A percentile compares a stretch with the other conserved stretches of the same genome.
Conservation (phyloP, 2,113 vertebrate species). For the Periophthalmodon schlosseri region DNA sequence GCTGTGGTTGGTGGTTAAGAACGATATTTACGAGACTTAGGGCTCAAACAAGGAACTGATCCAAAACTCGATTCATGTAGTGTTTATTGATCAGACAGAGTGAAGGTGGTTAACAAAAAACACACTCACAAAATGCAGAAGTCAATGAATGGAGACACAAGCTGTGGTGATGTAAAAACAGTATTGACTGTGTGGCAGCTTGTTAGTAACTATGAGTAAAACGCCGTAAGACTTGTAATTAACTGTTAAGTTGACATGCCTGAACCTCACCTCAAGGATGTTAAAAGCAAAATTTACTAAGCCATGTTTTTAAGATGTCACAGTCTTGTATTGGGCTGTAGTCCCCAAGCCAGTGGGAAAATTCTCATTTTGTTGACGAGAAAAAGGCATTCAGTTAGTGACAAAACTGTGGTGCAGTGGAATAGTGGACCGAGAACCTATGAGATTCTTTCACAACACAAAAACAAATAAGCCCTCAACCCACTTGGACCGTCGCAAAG, state of each 20-base stretch:
- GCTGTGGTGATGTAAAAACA: slow-evolving; percentile 11
- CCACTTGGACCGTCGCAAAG: no score
- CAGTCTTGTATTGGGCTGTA: slow-evolving; percentile 4
- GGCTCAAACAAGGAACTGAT: slow-evolving; percentile 35
- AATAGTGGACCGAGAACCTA: background rate
- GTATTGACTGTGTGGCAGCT: slow-evolving; percentile 42
- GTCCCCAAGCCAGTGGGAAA: background rate
- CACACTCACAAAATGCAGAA: slow-evolving; percentile 15
- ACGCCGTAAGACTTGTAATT: slow-evolving; percentile 34
- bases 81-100: slow-evolving; percentile 51
- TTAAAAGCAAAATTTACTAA: slow-evolving; percentile 9
- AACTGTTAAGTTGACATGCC: slow-evolving; percentile 35
- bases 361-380: background rate
- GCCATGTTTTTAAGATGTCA: slow-evolving; percentile 30
- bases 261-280: slow-evolving; percentile 39
- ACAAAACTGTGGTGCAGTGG: background rate
- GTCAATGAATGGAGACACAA: background rate
- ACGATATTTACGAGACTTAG: slow-evolving; percentile 35
- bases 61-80: slow-evolving; percentile 22
- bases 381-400: background rate
- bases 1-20: slow-evolving; percentile 49
- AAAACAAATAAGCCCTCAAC: no score
- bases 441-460: background rate
- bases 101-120: slow-evolving; percentile 47
- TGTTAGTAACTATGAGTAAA: slow-evolving; percentile 31